These are phyloP conservation scores for Anguilla anguilla DNA, from an alignment of 2,797 vertebrate genomes.

Conservation along the genomic window DNA sequence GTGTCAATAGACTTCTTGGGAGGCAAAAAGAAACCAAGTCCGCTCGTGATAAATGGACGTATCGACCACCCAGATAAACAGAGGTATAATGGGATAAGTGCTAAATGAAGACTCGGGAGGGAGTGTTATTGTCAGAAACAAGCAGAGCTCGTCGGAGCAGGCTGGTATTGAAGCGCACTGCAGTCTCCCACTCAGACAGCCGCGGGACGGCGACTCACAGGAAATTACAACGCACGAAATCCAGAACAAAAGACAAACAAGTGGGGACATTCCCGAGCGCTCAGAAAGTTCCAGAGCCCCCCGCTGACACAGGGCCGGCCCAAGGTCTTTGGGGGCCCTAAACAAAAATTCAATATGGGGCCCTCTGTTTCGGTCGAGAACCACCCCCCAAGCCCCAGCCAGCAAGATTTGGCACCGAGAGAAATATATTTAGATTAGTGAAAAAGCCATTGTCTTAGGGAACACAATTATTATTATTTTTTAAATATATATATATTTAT, in stretches of 20 bases:
- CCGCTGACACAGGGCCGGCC: background rate
- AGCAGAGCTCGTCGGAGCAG: background rate
- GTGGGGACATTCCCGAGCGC: background rate
- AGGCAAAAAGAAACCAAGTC: background rate
- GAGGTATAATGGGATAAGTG: background rate
- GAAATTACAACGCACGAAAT: background rate
- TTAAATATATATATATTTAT: too few relatives aligned
- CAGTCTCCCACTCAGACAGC: background rate
- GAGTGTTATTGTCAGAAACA: background rate
- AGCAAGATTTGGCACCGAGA: too few relatives aligned
- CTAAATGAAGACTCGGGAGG: background rate
- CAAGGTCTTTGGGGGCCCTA: too few relatives aligned
- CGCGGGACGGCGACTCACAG: background rate
- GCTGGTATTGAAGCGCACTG: background rate
- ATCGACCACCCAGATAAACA: background rate
- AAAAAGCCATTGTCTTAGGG: too few relatives aligned
- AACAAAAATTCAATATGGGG: too few relatives aligned
- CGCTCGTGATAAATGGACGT: background rate
- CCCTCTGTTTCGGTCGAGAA: too few relatives aligned
- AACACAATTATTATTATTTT: too few relatives aligned
- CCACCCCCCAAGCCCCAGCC: too few relatives aligned
- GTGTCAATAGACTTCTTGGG: background rate
- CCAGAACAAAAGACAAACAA: background rate
- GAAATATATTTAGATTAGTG: too few relatives aligned
- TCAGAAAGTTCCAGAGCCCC: background rate